Conservation (phyloP, 2,797 vertebrate species). For the Hoplostethus atlanticus region DNA sequence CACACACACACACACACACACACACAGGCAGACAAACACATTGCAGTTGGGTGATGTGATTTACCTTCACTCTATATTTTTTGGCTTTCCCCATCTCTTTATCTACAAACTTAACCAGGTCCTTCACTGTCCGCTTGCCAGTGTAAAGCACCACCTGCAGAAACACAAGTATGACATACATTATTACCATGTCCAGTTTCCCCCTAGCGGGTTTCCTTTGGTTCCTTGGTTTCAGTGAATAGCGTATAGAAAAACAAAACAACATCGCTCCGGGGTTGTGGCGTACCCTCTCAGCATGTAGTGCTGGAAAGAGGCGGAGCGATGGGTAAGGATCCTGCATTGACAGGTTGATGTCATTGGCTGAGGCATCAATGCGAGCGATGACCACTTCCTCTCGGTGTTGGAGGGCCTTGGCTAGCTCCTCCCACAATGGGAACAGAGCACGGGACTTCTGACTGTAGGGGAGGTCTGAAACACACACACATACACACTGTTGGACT, state of each 20-base stretch:
- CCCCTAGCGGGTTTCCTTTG: background rate
- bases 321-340: constrained; percentile 80
- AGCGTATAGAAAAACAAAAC: background rate
- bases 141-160: constrained; percentile 87
- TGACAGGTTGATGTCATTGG: constrained; percentile 88
- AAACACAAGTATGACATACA: constrained; percentile 17
- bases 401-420: constrained; percentile 85
- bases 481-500: background rate
- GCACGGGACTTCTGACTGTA: constrained; percentile 85
- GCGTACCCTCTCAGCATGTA: constrained; percentile 83
- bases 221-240: background rate
- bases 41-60: background rate
- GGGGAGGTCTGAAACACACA: constrained; percentile 84
- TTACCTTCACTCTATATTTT: constrained; percentile 81
- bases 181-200: too few relatives aligned
- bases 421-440: constrained; percentile 89
- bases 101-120: constrained; percentile 89
- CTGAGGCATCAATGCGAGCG: constrained; percentile 89
- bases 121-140: constrained; percentile 82
- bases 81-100: constrained; percentile 80
- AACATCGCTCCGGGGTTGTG: too few relatives aligned
- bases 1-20: constrained; percentile 17
- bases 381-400: constrained; percentile 82
- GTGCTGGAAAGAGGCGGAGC: constrained; percentile 89
- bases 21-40: background rate